A percentile compares a stretch with the other conserved stretches of the same genome.
Conservation (phyloP, 2,113 vertebrate genomes). For the Chinchilla lanigera region DNA sequence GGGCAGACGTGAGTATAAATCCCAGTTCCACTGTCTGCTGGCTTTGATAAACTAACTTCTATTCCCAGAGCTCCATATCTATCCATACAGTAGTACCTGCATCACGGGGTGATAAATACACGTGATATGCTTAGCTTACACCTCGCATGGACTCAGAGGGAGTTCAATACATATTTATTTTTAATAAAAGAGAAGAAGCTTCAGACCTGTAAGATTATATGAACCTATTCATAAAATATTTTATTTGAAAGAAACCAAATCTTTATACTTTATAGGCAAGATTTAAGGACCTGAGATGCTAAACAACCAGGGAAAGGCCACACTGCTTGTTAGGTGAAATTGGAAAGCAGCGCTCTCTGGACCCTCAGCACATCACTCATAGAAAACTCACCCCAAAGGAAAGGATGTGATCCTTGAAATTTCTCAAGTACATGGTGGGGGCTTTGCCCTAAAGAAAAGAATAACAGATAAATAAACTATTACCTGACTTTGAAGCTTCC, state of each 20-base stretch:
- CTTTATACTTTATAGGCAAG: conserved; percentile 11
- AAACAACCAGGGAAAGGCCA: background rate
- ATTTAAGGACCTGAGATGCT: background rate
- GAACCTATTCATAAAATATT: background rate
- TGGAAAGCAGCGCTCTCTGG: background rate
- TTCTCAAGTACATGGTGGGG: background rate
- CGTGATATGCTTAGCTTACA: background rate
- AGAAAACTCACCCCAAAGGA: background rate
- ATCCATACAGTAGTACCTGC: background rate
- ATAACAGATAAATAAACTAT: background rate
- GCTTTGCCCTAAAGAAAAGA: background rate
- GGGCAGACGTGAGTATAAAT: background rate
- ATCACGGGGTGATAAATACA: background rate
- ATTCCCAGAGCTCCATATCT: background rate
- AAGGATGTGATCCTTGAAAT: background rate
- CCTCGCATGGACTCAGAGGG: background rate
- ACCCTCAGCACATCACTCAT: background rate
- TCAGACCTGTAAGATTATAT: background rate
- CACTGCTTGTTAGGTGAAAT: background rate
- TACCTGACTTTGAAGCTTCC: conserved; percentile 15
- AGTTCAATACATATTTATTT: conserved; percentile 12
- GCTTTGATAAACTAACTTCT: background rate
- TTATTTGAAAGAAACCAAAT: conserved; percentile 36
- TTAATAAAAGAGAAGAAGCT: conserved; percentile 33
- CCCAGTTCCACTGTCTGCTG: background rate